phyloP scores from a whole-genome alignment of 2,797 vertebrate species.

The Acanthurus leucopareius region DNA sequence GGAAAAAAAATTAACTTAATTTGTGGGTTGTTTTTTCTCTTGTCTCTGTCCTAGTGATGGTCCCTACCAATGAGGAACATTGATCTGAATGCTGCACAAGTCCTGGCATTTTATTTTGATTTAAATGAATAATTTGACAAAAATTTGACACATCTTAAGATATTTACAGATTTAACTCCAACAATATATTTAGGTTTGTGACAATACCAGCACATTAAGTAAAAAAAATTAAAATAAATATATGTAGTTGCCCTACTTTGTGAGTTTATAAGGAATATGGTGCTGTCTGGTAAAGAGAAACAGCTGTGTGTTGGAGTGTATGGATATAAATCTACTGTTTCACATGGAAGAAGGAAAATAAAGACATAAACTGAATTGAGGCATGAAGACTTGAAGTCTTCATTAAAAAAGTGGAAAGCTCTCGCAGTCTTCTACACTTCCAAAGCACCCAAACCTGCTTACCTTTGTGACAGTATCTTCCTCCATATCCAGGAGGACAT shows the following conservation, averaged over 20 bases:
- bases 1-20: background rate
- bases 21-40: background rate
- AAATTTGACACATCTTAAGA: background rate
- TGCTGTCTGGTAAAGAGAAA: background rate
- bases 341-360: background rate
- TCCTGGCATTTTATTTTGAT: background rate
- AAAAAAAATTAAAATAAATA: no score
- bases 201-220: background rate
- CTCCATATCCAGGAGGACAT: slow-evolving; percentile 88
- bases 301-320: slow-evolving; percentile 7
- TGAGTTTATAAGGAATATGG: background rate
- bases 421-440: background rate
- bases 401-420: background rate
- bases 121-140: no score
- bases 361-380: background rate
- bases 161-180: background rate
- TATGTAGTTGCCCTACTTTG: background rate
- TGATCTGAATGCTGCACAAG: background rate
- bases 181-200: background rate
- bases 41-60: background rate
- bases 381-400: background rate
- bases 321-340: background rate
- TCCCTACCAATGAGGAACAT: background rate
- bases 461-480: slow-evolving; percentile 92
- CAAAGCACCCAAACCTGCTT: background rate